These are phyloP conservation scores for Cryptus armator DNA, from an alignment of 2,888 invertebrate genomes.

Conservation along the genomic window DNA sequence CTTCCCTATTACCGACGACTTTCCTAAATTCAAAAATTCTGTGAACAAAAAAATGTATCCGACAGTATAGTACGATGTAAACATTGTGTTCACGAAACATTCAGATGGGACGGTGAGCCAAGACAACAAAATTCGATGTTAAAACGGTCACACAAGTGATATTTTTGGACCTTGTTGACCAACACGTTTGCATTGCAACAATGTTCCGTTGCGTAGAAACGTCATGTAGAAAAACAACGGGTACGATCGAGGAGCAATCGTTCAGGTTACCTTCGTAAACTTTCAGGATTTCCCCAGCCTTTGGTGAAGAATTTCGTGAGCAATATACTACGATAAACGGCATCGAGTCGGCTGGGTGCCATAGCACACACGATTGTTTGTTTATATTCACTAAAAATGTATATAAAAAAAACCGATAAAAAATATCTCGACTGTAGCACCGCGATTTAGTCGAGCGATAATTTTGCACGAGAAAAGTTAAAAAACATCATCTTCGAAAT, in stretches of 20 bases:
- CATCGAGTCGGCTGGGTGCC: slow-evolving; percentile 88
- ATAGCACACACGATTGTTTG: slow-evolving; percentile 67
- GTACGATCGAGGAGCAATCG: not conserved
- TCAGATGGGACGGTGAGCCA: not conserved
- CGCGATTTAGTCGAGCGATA: not conserved
- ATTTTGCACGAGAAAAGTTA: slow-evolving; percentile 35
- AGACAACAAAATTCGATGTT: no score
- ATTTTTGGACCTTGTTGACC: slow-evolving; percentile 10
- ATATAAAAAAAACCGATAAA: slow-evolving; percentile 33
- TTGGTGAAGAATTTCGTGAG: slow-evolving; percentile 97
- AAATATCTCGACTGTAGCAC: not conserved
- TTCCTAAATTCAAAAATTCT: slow-evolving; percentile 97
- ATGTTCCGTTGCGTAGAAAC: not conserved
- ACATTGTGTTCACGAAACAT: not conserved
- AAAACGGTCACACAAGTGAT: not conserved
- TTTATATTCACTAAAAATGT: slow-evolving; percentile 35
- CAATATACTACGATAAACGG: slow-evolving; percentile 94
- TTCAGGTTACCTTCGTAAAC: slow-evolving; percentile 91
- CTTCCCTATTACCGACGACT: slow-evolving; percentile 93
- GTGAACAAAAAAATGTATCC: slow-evolving; percentile 83
- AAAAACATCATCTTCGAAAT: slow-evolving; percentile 26
- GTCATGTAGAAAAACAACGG: not conserved
- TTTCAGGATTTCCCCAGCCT: slow-evolving; percentile 98
- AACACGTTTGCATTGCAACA: not conserved
- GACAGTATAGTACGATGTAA: not conserved